phyloP scores from a whole-genome alignment of 2,888 invertebrate genomes.

The Ariolimax columbianus region DNA sequence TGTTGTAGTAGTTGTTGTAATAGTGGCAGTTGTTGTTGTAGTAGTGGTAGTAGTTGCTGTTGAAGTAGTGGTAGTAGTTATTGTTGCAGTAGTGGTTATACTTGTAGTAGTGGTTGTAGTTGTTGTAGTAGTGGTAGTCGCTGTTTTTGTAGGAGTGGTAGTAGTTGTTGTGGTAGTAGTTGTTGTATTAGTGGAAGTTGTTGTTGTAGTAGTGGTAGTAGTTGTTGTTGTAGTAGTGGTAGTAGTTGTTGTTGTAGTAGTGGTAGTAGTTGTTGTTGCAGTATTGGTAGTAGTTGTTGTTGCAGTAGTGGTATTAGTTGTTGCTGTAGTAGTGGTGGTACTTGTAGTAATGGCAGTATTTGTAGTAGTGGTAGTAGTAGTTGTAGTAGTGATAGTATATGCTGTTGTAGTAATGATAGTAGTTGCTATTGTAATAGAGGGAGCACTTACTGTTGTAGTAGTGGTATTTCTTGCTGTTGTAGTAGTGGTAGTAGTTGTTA shows the following conservation, averaged over 20 bases:
- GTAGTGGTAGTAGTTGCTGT: background rate
- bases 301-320: background rate
- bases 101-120: background rate
- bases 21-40: background rate
- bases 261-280: background rate
- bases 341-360: background rate
- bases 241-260: background rate
- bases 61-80: background rate
- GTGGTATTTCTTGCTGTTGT: background rate
- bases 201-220: background rate
- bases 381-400: background rate
- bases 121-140: background rate
- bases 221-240: background rate
- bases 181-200: background rate
- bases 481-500: background rate
- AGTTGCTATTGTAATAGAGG: background rate
- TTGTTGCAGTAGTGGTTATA: background rate
- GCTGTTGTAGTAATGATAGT: background rate
- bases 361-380: background rate
- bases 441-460: background rate
- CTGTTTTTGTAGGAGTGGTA: background rate
- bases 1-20: background rate
- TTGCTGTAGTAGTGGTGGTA: background rate
- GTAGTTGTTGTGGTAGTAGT: constrained; percentile 3
- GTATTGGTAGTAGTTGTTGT: background rate